Conservation (phyloP, 2,888 invertebrate genomes). For the Heliconius erato region DNA sequence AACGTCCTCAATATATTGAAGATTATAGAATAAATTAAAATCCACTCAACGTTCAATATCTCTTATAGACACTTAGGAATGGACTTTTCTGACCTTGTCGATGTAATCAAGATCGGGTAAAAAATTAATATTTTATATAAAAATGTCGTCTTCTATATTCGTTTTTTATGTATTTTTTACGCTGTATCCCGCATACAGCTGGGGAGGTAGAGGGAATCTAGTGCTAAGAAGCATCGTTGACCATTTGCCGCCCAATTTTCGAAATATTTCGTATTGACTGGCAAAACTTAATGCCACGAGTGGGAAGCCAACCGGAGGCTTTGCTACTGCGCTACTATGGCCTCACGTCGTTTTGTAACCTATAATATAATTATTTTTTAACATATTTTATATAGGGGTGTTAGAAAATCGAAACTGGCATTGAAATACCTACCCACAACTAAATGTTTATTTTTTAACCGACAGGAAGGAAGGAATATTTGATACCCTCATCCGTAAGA, state of each 20-base stretch:
- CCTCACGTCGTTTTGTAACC: no score
- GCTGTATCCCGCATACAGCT: not conserved
- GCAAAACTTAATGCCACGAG: not conserved
- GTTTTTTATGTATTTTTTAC: not conserved
- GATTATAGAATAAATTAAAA: slow-evolving; percentile 12
- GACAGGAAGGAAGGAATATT: no score
- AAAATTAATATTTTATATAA: not conserved
- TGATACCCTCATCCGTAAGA: no score
- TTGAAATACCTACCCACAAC: no score
- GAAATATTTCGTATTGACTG: not conserved
- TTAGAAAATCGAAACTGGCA: no score
- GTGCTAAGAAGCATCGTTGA: not conserved
- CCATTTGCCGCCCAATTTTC: not conserved
- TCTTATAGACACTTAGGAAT: slow-evolving; percentile 4
- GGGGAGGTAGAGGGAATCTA: not conserved
- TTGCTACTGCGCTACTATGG: no score
- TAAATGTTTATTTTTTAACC: no score
- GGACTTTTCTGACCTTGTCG: slow-evolving; percentile 16
- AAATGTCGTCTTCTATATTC: not conserved
- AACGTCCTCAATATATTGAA: not conserved
- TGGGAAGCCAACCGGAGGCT: not conserved
- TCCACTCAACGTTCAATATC: slow-evolving; percentile 7
- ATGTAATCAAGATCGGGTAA: slow-evolving; percentile 8
- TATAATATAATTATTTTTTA: no score
- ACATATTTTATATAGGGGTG: no score